Percentiles rank a stretch among this genome's conserved stretches.
Evolutionary conservation across 2,113 vertebrate genomes (phyloP).

Genomic region (Danionella cerebrum): DNA sequence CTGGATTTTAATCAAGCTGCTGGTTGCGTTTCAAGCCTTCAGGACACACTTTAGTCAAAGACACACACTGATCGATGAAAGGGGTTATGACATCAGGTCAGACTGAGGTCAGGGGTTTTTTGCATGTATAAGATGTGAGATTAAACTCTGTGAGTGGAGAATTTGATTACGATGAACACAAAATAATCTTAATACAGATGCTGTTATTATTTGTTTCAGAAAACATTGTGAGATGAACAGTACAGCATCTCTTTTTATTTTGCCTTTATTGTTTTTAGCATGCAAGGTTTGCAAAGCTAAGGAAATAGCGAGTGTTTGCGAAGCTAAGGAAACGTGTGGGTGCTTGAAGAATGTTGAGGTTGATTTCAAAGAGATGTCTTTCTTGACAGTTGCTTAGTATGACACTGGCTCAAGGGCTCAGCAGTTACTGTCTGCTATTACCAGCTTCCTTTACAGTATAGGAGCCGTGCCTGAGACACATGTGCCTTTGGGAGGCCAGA

Average conservation of each 20-base stretch:
- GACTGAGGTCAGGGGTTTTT: background rate
- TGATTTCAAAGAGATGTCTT: no score
- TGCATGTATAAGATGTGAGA: background rate
- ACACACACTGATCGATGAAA: background rate
- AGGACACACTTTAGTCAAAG: constrained; percentile 8
- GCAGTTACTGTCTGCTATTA: background rate
- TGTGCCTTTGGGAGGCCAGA: background rate
- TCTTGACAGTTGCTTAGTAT: no score
- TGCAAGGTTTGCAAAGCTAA: no score
- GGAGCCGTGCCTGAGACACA: constrained; percentile 7
- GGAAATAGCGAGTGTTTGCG: no score
- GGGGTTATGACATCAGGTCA: background rate
- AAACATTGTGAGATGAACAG: no score
- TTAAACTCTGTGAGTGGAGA: no score
- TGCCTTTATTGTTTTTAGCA: no score
- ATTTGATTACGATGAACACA: background rate
- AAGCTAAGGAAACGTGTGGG: no score
- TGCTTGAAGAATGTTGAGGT: no score
- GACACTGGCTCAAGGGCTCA: background rate
- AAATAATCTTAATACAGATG: no score
- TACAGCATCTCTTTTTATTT: no score
- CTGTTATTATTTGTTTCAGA: no score
- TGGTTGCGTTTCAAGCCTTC: background rate
- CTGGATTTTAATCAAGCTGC: constrained; percentile 1
- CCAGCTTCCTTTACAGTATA: constrained; percentile 13